Base-by-base conservation (phyloP, 2,113 vertebrate species). In the Pelodiscus sinensis region DNA sequence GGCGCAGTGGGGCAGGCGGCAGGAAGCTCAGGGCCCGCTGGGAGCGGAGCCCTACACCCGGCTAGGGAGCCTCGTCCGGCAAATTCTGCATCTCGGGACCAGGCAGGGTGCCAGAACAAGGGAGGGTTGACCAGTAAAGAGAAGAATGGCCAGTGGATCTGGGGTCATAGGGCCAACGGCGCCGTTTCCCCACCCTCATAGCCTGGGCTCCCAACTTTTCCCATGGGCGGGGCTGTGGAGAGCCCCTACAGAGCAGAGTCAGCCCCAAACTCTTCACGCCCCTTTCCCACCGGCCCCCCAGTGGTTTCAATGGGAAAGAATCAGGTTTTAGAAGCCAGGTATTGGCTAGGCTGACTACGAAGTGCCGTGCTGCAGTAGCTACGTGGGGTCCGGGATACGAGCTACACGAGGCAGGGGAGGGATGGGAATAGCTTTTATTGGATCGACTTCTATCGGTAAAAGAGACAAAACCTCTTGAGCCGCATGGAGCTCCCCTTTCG, bases 211-310 rank as follows among this genome's bases (percentile, higher is more conserved):
- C 62, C 31, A 68, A 52, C 58, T 12, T 35, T 71, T 58, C 21
- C 14, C 27, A 35, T 1, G 7, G 51, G 27, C 13, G 16, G 27
- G 8, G 9, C 8, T 1, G 1, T 65, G 24, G 24, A 91, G 18
- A 87, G 5, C 10, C 83, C 54, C 62, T 27, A 25, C 73, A 79
- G 22, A 60, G 24, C 60, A 71, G 0, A 1, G 31, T 52, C 44
- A 44, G 44, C 44, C 44, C 44, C 44, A 44, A 44, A 44, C 44
- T 6, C 44, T 65, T 65, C 29, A 16, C 62, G 8, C 29, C 62
- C 16, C 31, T 73, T 22, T 10, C 71, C 3, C 60, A 24, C 51
- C 19, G 54, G 24, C 0, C 0, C 6, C 22, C 21, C 35, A 22
- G 29, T 8, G 54, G 21, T 35, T 55, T 31, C 52, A 35, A 22